Base-by-base conservation (phyloP, 2,888 invertebrate species). In the Drosophila cyrtoloma region DNA sequence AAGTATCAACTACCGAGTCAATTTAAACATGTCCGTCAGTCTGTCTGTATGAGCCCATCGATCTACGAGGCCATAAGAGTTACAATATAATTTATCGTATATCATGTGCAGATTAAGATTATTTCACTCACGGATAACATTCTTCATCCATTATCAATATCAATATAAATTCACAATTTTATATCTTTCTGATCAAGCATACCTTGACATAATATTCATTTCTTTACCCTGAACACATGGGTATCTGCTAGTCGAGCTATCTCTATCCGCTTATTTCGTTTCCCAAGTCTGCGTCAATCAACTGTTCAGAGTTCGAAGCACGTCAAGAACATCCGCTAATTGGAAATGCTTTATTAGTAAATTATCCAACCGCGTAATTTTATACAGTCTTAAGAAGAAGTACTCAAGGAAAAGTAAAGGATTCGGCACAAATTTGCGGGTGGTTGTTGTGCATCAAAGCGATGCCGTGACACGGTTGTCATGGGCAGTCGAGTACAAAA, bases 311-410 rank as follows among this genome's bases (percentile, higher is more conserved):
- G 57, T 39, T 71, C 62, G 51, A 65, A 77, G 68, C 55, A 63
- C 60, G 68, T 77, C 74, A 64, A 72, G 72, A 75, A 74, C 84
- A 76, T 75, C 74, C 69, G 42, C 71, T 84, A 86, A 84, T 84
- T 84, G 81, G 75, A 72, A 75, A 72, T 75, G 58, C 75, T 86
- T 81, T 81, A 67, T 72, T 55, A 72, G 69, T 61, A 47, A 84
- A 72, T 70, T 69, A 64, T 56, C 47, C 57, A 65, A 50, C 55
- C 64, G 64, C 42, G 59, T 57, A 52, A 58, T 59, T 60, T 59
- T 52, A 28, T 51, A 44, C 53, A 47, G 16, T 28, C 28, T 37
- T 22, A 22, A 53, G 52, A 10, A 65, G 52, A 35, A 55, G 53
- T 32, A 33, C 14, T 47, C 16, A 9, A 26, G 16, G 26, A 55